These are phyloP conservation scores for Diorhabda carinulata DNA, from an alignment of 1,140 invertebrate genomes.

Conservation along the genomic window DNA sequence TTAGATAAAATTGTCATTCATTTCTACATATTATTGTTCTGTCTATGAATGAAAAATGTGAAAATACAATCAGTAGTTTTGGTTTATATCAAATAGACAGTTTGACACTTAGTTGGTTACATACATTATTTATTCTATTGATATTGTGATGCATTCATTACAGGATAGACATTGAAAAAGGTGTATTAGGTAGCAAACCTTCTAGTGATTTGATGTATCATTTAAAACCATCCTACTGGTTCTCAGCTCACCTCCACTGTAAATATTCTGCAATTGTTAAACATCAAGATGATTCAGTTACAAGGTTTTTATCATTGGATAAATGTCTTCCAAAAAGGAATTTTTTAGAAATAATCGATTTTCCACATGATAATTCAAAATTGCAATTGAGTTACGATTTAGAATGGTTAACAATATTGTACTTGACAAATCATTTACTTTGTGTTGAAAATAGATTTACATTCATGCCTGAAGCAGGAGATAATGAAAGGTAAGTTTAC, in stretches of 20 bases:
- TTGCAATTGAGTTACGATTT: constrained; percentile 75
- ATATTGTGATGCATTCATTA: constrained; percentile 34
- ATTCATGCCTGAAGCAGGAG: constrained; percentile 76
- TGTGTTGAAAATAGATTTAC: constrained; percentile 63
- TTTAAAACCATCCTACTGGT: constrained; percentile 90
- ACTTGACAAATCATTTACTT: constrained; percentile 83
- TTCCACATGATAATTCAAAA: constrained; percentile 53
- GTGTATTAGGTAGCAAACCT: constrained; percentile 80
- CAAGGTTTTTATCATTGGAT: constrained; percentile 92
- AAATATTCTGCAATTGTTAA: constrained; percentile 87
- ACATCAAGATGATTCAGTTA: constrained; percentile 59
- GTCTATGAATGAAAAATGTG: too few species aligned
- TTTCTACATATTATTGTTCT: constrained; percentile 6
- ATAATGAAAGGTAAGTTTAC: constrained; percentile 58
- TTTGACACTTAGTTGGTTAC: too few species aligned
- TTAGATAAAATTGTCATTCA: constrained; percentile 5
- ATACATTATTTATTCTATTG: too few species aligned
- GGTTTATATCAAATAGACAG: too few species aligned
- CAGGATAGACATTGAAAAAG: constrained; percentile 75
- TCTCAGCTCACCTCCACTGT: constrained; percentile 94
- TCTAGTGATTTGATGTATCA: constrained; percentile 72
- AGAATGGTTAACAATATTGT: constrained; percentile 91
- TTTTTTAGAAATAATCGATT: constrained; percentile 75
- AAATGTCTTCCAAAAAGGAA: constrained; percentile 88
- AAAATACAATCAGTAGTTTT: too few species aligned